Percentiles rank a stretch among this genome's conserved stretches.
These are phyloP conservation scores for Sphaeridia pumilis DNA, from an alignment of 2,888 invertebrate species.

Conservation along the genomic window DNA sequence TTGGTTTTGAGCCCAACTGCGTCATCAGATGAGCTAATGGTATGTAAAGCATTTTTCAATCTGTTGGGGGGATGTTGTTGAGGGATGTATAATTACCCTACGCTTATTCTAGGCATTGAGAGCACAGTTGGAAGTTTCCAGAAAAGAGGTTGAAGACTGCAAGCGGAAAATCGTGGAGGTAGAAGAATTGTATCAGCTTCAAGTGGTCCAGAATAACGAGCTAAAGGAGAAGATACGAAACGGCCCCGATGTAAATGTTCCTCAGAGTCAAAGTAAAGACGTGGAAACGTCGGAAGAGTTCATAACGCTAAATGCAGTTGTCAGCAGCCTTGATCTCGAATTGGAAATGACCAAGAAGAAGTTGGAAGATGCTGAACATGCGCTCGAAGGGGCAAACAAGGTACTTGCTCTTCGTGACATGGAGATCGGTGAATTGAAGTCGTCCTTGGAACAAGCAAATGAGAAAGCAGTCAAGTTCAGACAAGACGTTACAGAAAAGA, in stretches of 20 bases:
- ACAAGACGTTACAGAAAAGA: neutral
- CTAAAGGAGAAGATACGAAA: slow-evolving; percentile 2
- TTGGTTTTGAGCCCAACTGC: too few relatives aligned
- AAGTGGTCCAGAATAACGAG: slow-evolving; percentile 1
- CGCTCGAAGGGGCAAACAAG: slow-evolving; percentile 1
- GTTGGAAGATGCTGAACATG: neutral
- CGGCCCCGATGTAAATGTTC: too few relatives aligned
- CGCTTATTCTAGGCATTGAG: too few relatives aligned
- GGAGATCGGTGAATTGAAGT: neutral
- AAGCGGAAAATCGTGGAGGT: neutral
- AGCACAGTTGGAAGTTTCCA: neutral
- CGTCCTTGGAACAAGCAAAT: neutral
- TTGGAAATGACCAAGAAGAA: neutral
- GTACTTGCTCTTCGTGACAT: neutral
- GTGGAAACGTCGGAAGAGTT: neutral
- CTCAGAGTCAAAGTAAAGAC: neutral
- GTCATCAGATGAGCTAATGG: too few relatives aligned
- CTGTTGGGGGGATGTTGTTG: too few relatives aligned
- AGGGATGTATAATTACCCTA: too few relatives aligned
- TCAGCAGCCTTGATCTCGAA: neutral
- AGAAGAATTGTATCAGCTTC: slow-evolving; percentile 1
- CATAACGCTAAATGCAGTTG: neutral
- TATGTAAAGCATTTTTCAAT: too few relatives aligned
- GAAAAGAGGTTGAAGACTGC: neutral
- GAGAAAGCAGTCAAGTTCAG: neutral